phyloP scores from a whole-genome alignment of 2,888 invertebrate genomes.

The Galerucella nymphaeae region DNA sequence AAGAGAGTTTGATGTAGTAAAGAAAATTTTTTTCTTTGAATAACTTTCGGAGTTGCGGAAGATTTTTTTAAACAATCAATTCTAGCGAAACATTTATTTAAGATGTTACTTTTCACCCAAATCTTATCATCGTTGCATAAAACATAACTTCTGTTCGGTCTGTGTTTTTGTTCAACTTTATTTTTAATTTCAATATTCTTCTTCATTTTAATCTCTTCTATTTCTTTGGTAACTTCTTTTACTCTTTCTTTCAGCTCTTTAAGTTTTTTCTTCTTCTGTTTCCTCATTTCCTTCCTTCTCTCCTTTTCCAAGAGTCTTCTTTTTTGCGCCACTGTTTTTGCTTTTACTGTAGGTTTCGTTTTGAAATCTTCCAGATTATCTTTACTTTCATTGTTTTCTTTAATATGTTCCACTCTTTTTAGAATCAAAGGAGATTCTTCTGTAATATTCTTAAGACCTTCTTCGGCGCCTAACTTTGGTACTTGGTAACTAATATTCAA shows the following conservation, averaged over 20 bases:
- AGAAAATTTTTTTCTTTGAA: slow-evolving; percentile 54
- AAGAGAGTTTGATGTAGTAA: slow-evolving; percentile 62
- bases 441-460: slow-evolving; percentile 48
- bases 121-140: slow-evolving; percentile 50
- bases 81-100: slow-evolving; percentile 44
- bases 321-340: slow-evolving; percentile 69
- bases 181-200: slow-evolving; percentile 1
- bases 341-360: slow-evolving; percentile 52
- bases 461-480: slow-evolving; percentile 60
- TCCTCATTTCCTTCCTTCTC: slow-evolving; percentile 37
- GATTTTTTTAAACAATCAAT: slow-evolving; percentile 62
- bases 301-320: slow-evolving; percentile 62
- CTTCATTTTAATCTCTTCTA: slow-evolving; percentile 4
- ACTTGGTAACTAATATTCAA: slow-evolving; percentile 64
- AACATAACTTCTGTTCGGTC: slow-evolving; percentile 46
- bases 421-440: slow-evolving; percentile 34
- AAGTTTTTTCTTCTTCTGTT: slow-evolving; percentile 34
- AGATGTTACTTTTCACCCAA: slow-evolving; percentile 45
- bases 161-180: not conserved
- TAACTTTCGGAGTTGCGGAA: slow-evolving; percentile 14
- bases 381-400: slow-evolving; percentile 37
- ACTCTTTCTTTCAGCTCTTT: slow-evolving; percentile 23
- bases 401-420: slow-evolving; percentile 33
- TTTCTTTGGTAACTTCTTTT: slow-evolving; percentile 16
- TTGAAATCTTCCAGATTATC: not conserved